Evolutionary conservation across 2,888 invertebrate species (phyloP).

Genomic region (Tupiocoris notatus): DNA sequence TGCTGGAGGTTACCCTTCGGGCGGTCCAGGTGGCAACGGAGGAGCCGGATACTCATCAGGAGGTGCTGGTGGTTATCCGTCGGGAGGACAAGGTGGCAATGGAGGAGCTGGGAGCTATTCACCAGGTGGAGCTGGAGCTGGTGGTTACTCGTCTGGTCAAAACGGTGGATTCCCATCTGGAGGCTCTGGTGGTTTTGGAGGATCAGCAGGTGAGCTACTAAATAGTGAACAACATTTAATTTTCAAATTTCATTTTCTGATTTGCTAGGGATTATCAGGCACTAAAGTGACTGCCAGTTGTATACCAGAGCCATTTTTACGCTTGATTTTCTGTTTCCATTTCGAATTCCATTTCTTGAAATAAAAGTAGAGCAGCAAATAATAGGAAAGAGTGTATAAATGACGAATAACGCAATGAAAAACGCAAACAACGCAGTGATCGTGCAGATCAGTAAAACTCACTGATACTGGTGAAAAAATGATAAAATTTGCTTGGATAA

Average conservation of each 20-base stretch:
- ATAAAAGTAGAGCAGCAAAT: too few relatives aligned
- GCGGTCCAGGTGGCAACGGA: constrained; percentile 3
- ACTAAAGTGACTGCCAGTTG: too few relatives aligned
- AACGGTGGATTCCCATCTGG: constrained; percentile 30
- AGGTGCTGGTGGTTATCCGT: constrained; percentile 20
- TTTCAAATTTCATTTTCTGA: background rate
- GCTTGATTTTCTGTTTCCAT: too few relatives aligned
- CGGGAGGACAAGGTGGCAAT: constrained; percentile 19
- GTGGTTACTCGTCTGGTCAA: background rate
- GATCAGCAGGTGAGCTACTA: background rate
- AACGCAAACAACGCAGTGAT: too few relatives aligned
- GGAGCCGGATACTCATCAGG: background rate
- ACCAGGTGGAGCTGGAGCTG: constrained; percentile 26
- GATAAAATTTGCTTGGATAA: too few relatives aligned
- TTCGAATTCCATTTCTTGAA: too few relatives aligned
- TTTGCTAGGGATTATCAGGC: too few relatives aligned
- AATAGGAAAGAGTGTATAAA: too few relatives aligned
- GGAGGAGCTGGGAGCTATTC: constrained; percentile 23
- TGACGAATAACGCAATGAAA: too few relatives aligned
- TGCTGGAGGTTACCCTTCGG: constrained; percentile 4
- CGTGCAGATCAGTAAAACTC: too few relatives aligned
- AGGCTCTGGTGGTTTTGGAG: constrained; percentile 26
- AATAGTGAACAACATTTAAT: background rate
- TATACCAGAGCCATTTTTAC: too few relatives aligned
- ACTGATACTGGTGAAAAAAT: too few relatives aligned